These are phyloP conservation scores for Ptychobarbus kaznakovi DNA, from an alignment of 2,797 vertebrate species.

Conservation along the genomic window DNA sequence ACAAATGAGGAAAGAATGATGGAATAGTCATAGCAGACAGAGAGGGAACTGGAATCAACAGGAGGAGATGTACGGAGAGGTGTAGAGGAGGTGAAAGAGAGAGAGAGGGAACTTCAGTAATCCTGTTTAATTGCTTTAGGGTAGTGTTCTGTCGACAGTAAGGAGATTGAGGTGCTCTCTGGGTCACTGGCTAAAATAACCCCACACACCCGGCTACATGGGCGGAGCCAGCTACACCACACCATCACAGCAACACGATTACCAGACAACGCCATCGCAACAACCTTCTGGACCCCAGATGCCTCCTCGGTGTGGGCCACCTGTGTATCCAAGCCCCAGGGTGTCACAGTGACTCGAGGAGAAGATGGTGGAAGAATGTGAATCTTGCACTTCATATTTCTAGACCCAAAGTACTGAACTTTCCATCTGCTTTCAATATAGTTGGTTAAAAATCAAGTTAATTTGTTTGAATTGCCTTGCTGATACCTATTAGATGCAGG, in stretches of 20 bases:
- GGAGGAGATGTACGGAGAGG: slow-evolving; percentile 14
- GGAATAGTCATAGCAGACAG: background rate
- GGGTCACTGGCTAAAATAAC: slow-evolving; percentile 85
- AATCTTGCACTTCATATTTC: background rate
- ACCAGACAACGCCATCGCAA: slow-evolving; percentile 42
- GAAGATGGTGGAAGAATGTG: background rate
- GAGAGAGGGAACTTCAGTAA: slow-evolving; percentile 49
- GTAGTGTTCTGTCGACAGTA: slow-evolving; percentile 83
- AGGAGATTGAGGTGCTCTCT: slow-evolving; percentile 89
- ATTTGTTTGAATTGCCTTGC: background rate
- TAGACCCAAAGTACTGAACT: background rate
- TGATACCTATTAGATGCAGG: background rate
- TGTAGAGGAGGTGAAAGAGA: slow-evolving; percentile 43
- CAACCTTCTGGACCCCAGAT: slow-evolving; percentile 47
- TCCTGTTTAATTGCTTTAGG: slow-evolving; percentile 83
- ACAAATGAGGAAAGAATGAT: background rate
- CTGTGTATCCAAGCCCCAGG: background rate
- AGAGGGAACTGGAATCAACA: slow-evolving; percentile 23
- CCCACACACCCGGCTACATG: slow-evolving; percentile 61
- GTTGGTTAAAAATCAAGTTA: background rate
- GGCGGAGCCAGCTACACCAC: slow-evolving; percentile 36
- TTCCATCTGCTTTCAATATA: background rate
- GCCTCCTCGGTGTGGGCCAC: slow-evolving; percentile 6
- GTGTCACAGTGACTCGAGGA: background rate
- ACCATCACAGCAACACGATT: slow-evolving; percentile 40